Conservation (phyloP, 2,888 invertebrate species). For the Phorcus lineatus region DNA sequence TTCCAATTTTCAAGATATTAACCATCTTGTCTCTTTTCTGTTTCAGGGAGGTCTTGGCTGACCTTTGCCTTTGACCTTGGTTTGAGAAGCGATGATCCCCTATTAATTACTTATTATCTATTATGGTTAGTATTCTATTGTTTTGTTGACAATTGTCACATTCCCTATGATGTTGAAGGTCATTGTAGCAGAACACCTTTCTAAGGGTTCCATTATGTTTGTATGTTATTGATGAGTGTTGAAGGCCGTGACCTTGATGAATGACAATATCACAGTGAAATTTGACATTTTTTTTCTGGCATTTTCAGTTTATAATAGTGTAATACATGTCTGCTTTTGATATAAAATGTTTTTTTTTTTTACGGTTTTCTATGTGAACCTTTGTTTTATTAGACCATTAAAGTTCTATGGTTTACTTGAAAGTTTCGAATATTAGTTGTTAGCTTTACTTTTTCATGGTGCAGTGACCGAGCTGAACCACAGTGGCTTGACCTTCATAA, state of each 20-base stretch:
- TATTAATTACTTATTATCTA: background rate
- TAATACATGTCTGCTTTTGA: too few relatives aligned
- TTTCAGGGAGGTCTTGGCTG: conserved; percentile 1
- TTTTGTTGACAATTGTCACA: background rate
- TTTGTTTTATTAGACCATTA: background rate
- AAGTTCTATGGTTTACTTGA: too few relatives aligned
- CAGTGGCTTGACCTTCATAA: conserved; percentile 18
- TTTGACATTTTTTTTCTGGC: too few relatives aligned
- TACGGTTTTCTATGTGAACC: background rate
- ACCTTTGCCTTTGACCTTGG: background rate
- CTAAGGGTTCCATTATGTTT: too few relatives aligned
- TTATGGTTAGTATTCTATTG: conserved; percentile 14
- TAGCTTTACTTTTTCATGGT: conserved; percentile 21
- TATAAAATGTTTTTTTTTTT: too few relatives aligned
- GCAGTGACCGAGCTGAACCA: background rate
- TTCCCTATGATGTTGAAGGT: background rate
- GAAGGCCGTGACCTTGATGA: too few relatives aligned
- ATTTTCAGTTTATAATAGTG: too few relatives aligned
- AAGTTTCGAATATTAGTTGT: background rate
- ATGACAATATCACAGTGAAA: too few relatives aligned
- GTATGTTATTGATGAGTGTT: too few relatives aligned
- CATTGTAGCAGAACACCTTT: too few relatives aligned
- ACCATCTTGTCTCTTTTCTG: conserved; percentile 3
- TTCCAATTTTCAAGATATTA: background rate
- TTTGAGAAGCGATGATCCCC: conserved; percentile 23